phyloP scores from a whole-genome alignment of 2,113 vertebrate genomes.

The Xyliphius kryptos region DNA sequence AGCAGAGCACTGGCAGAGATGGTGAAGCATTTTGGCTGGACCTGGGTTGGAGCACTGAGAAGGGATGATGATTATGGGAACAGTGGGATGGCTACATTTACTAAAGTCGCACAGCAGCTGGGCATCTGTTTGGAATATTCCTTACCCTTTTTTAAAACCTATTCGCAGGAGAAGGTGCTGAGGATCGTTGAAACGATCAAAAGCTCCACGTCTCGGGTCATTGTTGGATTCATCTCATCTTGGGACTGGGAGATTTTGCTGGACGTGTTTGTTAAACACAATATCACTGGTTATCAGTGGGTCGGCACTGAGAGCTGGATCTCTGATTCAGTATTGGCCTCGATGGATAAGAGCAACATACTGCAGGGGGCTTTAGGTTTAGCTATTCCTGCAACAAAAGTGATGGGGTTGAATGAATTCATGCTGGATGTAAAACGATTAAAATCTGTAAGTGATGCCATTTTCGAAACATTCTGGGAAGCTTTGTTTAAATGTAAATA shows the following conservation, averaged over 20 bases:
- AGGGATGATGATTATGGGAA: conserved; percentile 50
- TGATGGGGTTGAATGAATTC: too few relatives aligned
- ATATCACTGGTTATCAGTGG: conserved; percentile 63
- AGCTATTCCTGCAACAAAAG: conserved; percentile 45
- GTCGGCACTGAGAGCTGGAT: conserved; percentile 62
- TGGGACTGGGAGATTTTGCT: conserved; percentile 53
- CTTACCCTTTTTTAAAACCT: conserved; percentile 54
- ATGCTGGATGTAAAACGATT: too few relatives aligned
- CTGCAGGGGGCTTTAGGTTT: conserved; percentile 60
- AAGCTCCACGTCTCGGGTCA: conserved; percentile 55
- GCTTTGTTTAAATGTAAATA: too few relatives aligned
- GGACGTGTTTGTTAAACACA: conserved; percentile 46
- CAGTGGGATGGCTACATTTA: conserved; percentile 45
- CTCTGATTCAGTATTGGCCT: conserved; percentile 49
- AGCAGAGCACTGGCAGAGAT: conserved; percentile 49
- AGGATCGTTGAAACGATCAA: conserved; percentile 55
- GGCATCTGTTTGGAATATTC: conserved; percentile 46
- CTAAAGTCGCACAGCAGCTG: conserved; percentile 34
- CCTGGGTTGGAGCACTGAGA: conserved; percentile 48
- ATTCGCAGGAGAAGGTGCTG: conserved; percentile 48
- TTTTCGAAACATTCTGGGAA: too few relatives aligned
- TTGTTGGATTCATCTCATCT: conserved; percentile 55
- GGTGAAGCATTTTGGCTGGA: conserved; percentile 51
- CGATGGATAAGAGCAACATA: conserved; percentile 44
- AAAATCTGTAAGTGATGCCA: too few relatives aligned